Conservation (phyloP, 2,113 vertebrate genomes). For the Addax nasomaculatus region DNA sequence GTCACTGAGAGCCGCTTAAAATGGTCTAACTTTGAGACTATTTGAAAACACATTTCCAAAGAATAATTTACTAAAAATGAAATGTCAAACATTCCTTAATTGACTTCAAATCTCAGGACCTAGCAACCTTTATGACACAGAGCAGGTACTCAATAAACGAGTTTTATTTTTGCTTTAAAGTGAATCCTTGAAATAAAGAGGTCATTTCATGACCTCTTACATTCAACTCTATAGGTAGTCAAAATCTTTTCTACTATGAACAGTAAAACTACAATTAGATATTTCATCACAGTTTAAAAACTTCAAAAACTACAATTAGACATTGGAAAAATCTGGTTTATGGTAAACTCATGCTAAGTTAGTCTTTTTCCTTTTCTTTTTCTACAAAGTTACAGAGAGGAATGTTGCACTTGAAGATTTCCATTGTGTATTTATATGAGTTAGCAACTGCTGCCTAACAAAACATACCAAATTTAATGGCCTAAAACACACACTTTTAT, state of each 20-base stretch:
- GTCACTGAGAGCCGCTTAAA: neutral
- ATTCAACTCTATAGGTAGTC: neutral
- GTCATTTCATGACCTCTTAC: neutral
- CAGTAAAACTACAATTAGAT: neutral
- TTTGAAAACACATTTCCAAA: conserved; percentile 17
- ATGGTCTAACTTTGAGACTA: neutral
- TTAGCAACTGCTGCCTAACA: neutral
- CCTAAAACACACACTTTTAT: neutral
- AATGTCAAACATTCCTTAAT: neutral
- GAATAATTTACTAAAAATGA: conserved; percentile 13
- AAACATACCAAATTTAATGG: neutral
- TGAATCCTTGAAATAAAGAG: neutral
- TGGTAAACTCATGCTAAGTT: neutral
- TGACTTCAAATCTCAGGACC: neutral
- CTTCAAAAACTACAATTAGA: neutral
- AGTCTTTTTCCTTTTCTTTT: neutral
- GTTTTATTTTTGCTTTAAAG: neutral
- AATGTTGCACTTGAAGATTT: neutral
- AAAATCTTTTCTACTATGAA: neutral
- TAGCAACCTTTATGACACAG: neutral
- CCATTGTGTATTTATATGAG: neutral
- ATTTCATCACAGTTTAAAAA: neutral
- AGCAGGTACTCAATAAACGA: neutral
- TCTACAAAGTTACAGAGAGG: neutral
- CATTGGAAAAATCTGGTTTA: neutral